Base-by-base conservation (phyloP, 2,797 vertebrate species). In the Clarias platycephalus region DNA sequence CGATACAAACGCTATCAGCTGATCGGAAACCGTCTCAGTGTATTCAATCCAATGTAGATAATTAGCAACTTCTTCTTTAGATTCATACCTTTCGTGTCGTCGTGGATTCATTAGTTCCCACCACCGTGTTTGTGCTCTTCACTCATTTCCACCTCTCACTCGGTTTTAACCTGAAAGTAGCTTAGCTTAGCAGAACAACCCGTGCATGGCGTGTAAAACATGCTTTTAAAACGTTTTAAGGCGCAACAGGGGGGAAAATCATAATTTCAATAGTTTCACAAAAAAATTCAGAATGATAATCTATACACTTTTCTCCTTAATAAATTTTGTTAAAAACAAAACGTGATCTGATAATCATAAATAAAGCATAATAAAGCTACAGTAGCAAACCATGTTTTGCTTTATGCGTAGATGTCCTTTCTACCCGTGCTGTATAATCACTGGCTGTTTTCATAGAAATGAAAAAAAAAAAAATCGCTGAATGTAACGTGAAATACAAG, bases 111-210 rank as follows among this genome's bases (percentile, higher is more conserved):
- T 74, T 78, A 10, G 40, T 86, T 83, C 31, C 58, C 7, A n/a
- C 60, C 37, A 64, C 66, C 6, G 75, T 86, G 60, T 84, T 87
- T 24, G 60, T 81, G 77, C 67, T 71, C 77, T 53, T 77, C 84
- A 60, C 72, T 53, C 62, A 70, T 75, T 6, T 18, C 58, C 44
- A 85, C 49, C 40, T 85, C 68, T 85, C 22, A 60, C 80, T 86
- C 75, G 76, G 24, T 77, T 84, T 8, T 78, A 58, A 53, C 53
- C 71, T 85, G 72, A 83, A 86, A 2, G 81, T 87, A 60, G 71
- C 53, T 86, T 85, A 82, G 85, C 68, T 85, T 87, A 83, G 82
- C 82, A 84, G 68, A 84, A 86, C 64, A 77, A 86, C 68, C 5
- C 72, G 74, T 84, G 81, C 81, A 49, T 85, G 87, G 86, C 84